Evolutionary conservation across 2,888 invertebrate species (phyloP).

Genomic region (Hemicrepidius hirtus): DNA sequence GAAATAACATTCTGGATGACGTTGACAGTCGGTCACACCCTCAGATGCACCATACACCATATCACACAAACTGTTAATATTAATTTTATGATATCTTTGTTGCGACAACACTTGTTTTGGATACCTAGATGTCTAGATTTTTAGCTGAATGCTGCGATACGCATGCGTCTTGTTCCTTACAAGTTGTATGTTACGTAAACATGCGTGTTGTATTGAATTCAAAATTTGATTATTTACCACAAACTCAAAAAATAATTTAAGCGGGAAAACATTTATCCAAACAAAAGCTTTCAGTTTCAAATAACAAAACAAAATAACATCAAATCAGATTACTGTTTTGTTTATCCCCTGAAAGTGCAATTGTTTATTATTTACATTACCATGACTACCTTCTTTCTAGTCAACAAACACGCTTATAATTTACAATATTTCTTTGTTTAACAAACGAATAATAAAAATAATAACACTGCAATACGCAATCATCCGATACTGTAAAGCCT

Average conservation of each 20-base stretch:
- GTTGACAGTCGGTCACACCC: conserved; percentile 46
- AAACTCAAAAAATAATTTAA: not conserved
- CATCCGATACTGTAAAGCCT: too few species aligned
- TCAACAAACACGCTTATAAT: too few species aligned
- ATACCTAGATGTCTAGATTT: conserved; percentile 67
- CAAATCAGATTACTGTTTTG: too few species aligned
- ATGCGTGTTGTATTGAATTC: conserved; percentile 21
- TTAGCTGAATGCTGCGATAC: conserved; percentile 55
- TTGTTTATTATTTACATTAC: too few species aligned
- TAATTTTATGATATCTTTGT: conserved; percentile 56
- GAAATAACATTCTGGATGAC: conserved; percentile 42
- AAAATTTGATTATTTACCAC: not conserved
- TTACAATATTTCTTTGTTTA: too few species aligned
- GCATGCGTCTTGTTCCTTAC: conserved; percentile 60
- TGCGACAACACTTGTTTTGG: conserved; percentile 69
- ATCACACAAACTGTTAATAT: conserved; percentile 52
- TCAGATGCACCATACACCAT: conserved; percentile 50
- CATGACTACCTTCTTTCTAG: too few species aligned
- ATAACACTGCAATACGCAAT: too few species aligned
- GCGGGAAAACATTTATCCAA: too few species aligned
- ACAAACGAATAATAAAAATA: too few species aligned
- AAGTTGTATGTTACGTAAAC: conserved; percentile 46
- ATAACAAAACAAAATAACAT: too few species aligned
- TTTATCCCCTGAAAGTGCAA: too few species aligned
- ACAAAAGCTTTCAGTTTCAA: too few species aligned